Conservation (phyloP, 92 coral and sea anemone genomes). For the Pocillopora meandrina region DNA sequence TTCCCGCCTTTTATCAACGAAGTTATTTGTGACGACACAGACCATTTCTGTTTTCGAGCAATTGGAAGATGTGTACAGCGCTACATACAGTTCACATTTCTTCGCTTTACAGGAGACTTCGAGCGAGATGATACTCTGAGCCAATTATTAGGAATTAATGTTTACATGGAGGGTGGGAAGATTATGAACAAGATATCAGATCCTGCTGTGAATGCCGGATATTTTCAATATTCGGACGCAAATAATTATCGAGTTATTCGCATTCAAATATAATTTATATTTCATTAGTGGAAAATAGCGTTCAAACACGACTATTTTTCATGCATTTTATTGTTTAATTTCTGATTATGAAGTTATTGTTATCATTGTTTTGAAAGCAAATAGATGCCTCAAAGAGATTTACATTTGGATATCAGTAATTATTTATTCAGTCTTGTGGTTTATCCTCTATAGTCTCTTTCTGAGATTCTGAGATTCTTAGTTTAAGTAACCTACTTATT, state of each 20-base stretch:
- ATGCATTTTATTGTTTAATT: neutral
- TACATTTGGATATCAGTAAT: too few species aligned
- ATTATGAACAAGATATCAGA: neutral
- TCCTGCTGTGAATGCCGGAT: constrained; percentile 24
- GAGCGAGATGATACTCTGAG: constrained; percentile 11
- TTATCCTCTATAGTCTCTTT: too few species aligned
- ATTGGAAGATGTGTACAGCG: constrained; percentile 27
- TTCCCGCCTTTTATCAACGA: constrained; percentile 68
- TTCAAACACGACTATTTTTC: neutral
- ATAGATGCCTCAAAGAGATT: too few species aligned
- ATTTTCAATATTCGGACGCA: neutral
- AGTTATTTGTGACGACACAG: constrained; percentile 42
- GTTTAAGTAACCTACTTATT: too few species aligned
- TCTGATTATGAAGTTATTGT: too few species aligned
- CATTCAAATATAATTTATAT: neutral
- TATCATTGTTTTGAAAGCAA: too few species aligned
- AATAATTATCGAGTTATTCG: neutral
- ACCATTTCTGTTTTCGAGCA: neutral
- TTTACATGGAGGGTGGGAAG: neutral
- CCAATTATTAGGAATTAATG: neutral
- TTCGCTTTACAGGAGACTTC: constrained; percentile 18
- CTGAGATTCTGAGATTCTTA: too few species aligned
- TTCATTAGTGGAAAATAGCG: neutral
- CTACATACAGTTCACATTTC: constrained; percentile 23
- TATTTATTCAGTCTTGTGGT: too few species aligned